Percentiles rank a stretch among this genome's conserved stretches.
Evolutionary conservation across 1,140 invertebrate species (phyloP).

Genomic region (Mylabris phalerata): DNA sequence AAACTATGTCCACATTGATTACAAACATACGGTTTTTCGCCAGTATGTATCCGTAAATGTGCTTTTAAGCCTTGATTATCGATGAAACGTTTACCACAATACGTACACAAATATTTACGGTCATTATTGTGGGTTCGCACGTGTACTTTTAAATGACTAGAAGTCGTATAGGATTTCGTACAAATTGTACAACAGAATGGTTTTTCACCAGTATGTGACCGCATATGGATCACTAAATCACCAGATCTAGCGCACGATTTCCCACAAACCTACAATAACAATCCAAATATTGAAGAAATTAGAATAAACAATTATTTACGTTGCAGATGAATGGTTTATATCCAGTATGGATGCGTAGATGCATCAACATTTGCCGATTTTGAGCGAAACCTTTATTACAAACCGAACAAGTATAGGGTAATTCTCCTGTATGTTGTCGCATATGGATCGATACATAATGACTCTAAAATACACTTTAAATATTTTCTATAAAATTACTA

Average conservation of each 20-base stretch:
- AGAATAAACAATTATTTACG: conserved; percentile 3
- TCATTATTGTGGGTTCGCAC: conserved; percentile 63
- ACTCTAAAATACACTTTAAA: conserved; percentile 16
- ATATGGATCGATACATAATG: conserved; percentile 27
- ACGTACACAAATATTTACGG: conserved; percentile 50
- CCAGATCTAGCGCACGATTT: conserved; percentile 27
- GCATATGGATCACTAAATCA: conserved; percentile 30
- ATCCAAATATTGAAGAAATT: background rate
- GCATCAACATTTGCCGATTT: conserved; percentile 25
- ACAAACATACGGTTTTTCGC: conserved; percentile 47
- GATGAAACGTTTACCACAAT: conserved; percentile 50
- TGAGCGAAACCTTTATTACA: conserved; percentile 33
- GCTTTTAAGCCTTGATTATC: conserved; percentile 45
- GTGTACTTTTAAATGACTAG: conserved; percentile 42
- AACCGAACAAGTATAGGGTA: conserved; percentile 28
- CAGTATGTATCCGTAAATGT: conserved; percentile 50
- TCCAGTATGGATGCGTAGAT: conserved; percentile 22
- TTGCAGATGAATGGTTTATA: conserved; percentile 24
- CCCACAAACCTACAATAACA: conserved; percentile 21
- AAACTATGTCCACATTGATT: conserved; percentile 22
- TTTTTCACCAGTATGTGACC: conserved; percentile 50
- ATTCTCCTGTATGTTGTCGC: conserved; percentile 30
- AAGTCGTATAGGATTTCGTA: conserved; percentile 47
- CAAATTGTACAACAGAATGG: conserved; percentile 66
- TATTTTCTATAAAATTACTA: background rate